phyloP scores from a whole-genome alignment of 2,797 vertebrate species.

The Xiphophorus birchmanni region DNA sequence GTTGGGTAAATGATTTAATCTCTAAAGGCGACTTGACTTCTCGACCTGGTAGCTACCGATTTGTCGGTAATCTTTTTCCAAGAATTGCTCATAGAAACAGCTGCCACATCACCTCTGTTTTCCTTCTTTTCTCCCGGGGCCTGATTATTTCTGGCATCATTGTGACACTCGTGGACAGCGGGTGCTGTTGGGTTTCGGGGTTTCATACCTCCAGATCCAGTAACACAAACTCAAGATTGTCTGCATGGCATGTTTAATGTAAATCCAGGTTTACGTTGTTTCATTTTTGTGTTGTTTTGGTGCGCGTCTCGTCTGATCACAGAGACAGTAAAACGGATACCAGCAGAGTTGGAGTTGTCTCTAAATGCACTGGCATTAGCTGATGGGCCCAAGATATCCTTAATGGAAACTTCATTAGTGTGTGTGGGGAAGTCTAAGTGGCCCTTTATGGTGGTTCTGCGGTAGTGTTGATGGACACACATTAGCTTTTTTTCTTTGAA shows the following conservation, averaged over 20 bases:
- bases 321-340: conserved; percentile 29
- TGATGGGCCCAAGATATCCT: conserved; percentile 48
- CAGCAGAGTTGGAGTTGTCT: conserved; percentile 8
- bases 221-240: background rate
- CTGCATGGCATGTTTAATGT: background rate
- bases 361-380: conserved; percentile 45
- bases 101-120: conserved; percentile 56
- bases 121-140: background rate
- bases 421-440: conserved; percentile 47
- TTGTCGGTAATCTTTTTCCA: conserved; percentile 50
- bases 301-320: conserved; percentile 27
- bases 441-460: conserved; percentile 45
- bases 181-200: background rate
- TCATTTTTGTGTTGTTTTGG: conserved; percentile 3
- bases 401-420: conserved; percentile 64
- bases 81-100: conserved; percentile 53
- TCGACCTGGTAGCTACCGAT: conserved; percentile 29
- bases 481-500: conserved; percentile 36
- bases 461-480: conserved; percentile 38
- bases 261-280: background rate
- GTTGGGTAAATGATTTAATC: conserved; percentile 34
- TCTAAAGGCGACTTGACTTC: conserved; percentile 40
- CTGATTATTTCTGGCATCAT: background rate
- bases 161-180: background rate
- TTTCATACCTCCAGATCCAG: background rate